These are phyloP conservation scores for Heteractis magnifica DNA, from an alignment of 92 coral and sea anemone species.

Conservation along the genomic window DNA sequence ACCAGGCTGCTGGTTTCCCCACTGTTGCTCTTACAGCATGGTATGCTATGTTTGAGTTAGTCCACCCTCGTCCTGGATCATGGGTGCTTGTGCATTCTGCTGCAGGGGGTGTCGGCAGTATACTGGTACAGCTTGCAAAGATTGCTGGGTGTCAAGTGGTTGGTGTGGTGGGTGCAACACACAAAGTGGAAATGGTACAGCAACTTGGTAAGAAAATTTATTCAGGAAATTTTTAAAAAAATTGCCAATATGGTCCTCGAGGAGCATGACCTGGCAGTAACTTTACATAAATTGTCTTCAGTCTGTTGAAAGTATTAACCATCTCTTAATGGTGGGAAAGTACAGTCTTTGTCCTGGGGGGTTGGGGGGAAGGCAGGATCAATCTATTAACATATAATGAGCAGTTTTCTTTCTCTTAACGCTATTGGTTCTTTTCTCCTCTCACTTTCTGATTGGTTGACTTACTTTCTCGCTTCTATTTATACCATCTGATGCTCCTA, in stretches of 20 bases:
- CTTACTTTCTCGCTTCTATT: too few relatives aligned
- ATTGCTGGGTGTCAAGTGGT: slow-evolving; percentile 95
- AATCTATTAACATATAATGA: too few relatives aligned
- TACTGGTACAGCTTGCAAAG: slow-evolving; percentile 95
- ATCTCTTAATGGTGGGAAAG: too few relatives aligned
- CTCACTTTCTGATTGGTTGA: too few relatives aligned
- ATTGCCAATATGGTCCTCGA: neutral
- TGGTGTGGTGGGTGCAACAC: slow-evolving; percentile 91
- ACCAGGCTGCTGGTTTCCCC: slow-evolving; percentile 90
- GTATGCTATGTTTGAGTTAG: slow-evolving; percentile 94
- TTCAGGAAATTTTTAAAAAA: neutral
- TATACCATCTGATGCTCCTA: too few relatives aligned
- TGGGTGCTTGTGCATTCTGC: slow-evolving; percentile 98
- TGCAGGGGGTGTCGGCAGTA: slow-evolving; percentile 99
- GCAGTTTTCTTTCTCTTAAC: too few relatives aligned
- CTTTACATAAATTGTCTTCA: too few relatives aligned
- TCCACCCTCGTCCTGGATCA: slow-evolving; percentile 80
- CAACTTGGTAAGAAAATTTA: slow-evolving; percentile 63
- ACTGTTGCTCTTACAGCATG: slow-evolving; percentile 92
- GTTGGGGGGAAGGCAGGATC: too few relatives aligned
- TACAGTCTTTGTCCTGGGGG: too few relatives aligned
- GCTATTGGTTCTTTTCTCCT: too few relatives aligned
- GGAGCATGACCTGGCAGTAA: neutral
- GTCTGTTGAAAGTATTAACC: too few relatives aligned
- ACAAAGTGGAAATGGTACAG: slow-evolving; percentile 66